These are phyloP conservation scores for Sakesphorus luctuosus DNA, from an alignment of 2,113 vertebrate genomes.

Conservation along the genomic window DNA sequence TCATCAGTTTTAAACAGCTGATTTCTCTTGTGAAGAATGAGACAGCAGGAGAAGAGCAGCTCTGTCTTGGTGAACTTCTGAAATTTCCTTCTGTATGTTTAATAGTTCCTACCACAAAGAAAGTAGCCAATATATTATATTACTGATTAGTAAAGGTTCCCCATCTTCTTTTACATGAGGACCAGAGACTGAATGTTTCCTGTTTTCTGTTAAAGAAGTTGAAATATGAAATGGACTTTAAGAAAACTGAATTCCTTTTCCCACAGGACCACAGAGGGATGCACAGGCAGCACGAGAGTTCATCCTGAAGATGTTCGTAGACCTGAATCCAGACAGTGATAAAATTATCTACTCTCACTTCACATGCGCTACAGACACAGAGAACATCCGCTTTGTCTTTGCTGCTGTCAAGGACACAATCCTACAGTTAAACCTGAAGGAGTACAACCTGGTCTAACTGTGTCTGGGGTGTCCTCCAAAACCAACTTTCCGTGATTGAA, in stretches of 20 bases:
- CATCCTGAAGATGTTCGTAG: constrained; percentile 97
- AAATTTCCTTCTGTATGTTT: neutral
- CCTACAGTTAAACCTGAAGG: constrained; percentile 94
- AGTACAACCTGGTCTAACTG: constrained; percentile 91
- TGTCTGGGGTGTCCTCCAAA: constrained; percentile 59
- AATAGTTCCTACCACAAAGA: neutral
- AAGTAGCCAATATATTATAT: neutral
- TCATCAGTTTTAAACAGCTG: neutral
- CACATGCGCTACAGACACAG: constrained; percentile 95
- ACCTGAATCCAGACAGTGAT: constrained; percentile 95
- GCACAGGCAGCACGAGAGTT: constrained; percentile 93
- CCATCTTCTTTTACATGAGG: neutral
- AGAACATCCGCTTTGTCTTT: constrained; percentile 96
- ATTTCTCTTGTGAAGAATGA: neutral
- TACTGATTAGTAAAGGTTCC: neutral
- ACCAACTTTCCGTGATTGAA: constrained; percentile 54
- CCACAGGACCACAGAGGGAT: constrained; percentile 88
- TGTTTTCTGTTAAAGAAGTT: neutral
- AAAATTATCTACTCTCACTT: constrained; percentile 98
- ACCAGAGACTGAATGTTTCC: neutral
- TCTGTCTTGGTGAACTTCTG: neutral
- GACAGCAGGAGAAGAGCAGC: neutral
- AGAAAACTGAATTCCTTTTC: neutral
- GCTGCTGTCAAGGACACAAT: constrained; percentile 97
- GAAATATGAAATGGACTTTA: neutral